A percentile compares a stretch with the other conserved stretches of the same genome.
phyloP scores from a whole-genome alignment of 53 echinoderm and acorn worm genomes.

The Astropecten irregularis region DNA sequence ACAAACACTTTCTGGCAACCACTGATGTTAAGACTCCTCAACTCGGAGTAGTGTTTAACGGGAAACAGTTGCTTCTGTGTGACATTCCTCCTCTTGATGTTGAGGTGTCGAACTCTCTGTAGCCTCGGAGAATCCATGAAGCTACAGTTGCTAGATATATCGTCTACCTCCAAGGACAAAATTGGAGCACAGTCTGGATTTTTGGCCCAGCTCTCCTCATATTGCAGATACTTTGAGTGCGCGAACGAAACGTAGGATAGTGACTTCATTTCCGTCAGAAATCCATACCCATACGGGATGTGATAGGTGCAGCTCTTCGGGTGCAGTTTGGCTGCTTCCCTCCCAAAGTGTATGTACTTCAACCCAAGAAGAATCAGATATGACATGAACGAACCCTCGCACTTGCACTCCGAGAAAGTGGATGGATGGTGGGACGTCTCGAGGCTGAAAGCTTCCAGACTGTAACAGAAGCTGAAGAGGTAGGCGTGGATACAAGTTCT shows the following conservation, averaged over 20 bases:
- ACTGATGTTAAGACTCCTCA: constrained; percentile 16
- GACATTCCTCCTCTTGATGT: neutral
- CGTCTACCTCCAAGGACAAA: neutral
- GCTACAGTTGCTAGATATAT: neutral
- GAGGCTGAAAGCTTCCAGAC: constrained; percentile 14
- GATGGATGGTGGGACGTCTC: too few relatives aligned
- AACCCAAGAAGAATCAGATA: neutral
- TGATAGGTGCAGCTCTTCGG: neutral
- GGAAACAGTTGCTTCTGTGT: neutral
- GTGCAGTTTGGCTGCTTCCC: neutral
- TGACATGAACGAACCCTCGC: neutral
- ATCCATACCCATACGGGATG: neutral
- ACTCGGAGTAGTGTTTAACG: neutral
- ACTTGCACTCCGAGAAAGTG: too few relatives aligned
- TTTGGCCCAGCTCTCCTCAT: neutral
- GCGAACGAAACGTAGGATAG: neutral
- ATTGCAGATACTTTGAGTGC: neutral
- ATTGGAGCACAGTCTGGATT: neutral
- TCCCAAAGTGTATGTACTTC: neutral
- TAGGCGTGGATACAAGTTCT: neutral
- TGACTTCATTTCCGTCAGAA: neutral
- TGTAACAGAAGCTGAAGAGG: neutral
- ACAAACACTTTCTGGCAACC: neutral
- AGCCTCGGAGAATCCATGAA: neutral
- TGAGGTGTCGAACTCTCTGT: neutral